These are phyloP conservation scores for Drosophila truncata DNA, from an alignment of 1,140 invertebrate genomes.

Conservation along the genomic window DNA sequence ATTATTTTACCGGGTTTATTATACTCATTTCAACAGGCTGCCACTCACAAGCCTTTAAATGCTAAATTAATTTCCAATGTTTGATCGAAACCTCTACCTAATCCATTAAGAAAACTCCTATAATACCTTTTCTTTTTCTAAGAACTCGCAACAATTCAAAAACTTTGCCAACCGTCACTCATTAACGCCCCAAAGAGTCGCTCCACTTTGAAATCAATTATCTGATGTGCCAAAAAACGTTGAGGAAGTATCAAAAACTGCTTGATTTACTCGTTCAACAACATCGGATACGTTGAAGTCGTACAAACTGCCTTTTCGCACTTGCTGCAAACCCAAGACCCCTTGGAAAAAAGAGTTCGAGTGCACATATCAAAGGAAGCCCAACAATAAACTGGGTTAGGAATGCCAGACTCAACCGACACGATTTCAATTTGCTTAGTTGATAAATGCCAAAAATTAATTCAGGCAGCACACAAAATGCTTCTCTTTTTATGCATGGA, in stretches of 20 bases:
- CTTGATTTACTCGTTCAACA: constrained; percentile 41
- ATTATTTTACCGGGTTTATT: too few species aligned
- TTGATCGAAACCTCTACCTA: constrained; percentile 11
- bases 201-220: constrained; percentile 77
- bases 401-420: constrained; percentile 60
- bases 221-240: constrained; percentile 69
- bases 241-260: constrained; percentile 44
- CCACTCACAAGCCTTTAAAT: background rate
- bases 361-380: constrained; percentile 60
- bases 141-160: constrained; percentile 23
- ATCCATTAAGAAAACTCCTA: background rate
- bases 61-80: background rate
- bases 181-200: constrained; percentile 38
- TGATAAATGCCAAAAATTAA: constrained; percentile 81
- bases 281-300: constrained; percentile 13
- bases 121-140: background rate
- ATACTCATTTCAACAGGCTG: background rate
- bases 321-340: background rate
- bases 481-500: constrained; percentile 24
- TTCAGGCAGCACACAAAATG: constrained; percentile 61
- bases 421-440: constrained; percentile 80
- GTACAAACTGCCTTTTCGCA: background rate
- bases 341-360: constrained; percentile 36
- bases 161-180: constrained; percentile 47
- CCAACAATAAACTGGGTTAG: constrained; percentile 70